Evolutionary conservation across 2,888 invertebrate species (phyloP).

Genomic region (Leucoma salicis): DNA sequence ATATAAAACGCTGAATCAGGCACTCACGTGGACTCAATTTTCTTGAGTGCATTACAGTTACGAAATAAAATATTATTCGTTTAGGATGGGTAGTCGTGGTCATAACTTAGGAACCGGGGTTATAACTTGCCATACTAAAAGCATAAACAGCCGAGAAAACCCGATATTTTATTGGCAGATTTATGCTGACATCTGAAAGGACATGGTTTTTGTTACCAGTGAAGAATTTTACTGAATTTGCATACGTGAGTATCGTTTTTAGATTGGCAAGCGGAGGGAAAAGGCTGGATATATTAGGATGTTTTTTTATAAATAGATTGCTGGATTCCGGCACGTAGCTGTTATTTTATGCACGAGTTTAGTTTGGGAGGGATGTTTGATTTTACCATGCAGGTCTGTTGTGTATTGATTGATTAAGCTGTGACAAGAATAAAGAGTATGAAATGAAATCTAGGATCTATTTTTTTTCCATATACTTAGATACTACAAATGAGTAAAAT

Average conservation of each 20-base stretch:
- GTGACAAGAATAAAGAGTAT: no score
- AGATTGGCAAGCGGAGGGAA: constrained; percentile 7
- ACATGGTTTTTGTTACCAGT: constrained; percentile 33
- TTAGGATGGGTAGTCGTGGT: constrained; percentile 22
- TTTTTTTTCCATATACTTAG: no score
- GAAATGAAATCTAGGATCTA: no score
- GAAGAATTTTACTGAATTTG: constrained; percentile 36
- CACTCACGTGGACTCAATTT: constrained; percentile 53
- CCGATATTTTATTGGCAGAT: constrained; percentile 50
- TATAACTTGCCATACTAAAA: constrained; percentile 22
- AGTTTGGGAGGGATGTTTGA: no score
- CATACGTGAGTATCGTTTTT: constrained; percentile 27
- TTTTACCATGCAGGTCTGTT: no score
- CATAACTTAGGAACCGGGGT: constrained; percentile 37
- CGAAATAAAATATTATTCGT: constrained; percentile 50
- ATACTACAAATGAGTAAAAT: no score
- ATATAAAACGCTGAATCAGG: constrained; percentile 35
- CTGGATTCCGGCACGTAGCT: background rate
- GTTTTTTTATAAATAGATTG: constrained; percentile 1
- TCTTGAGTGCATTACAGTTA: constrained; percentile 56
- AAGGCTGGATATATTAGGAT: background rate
- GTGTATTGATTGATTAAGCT: no score
- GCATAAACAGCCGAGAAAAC: constrained; percentile 46
- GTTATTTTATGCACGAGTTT: background rate
- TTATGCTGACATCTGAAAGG: constrained; percentile 42